These are phyloP conservation scores for Eospalax fontanierii DNA, from an alignment of 2,797 vertebrate genomes.

Conservation along the genomic window DNA sequence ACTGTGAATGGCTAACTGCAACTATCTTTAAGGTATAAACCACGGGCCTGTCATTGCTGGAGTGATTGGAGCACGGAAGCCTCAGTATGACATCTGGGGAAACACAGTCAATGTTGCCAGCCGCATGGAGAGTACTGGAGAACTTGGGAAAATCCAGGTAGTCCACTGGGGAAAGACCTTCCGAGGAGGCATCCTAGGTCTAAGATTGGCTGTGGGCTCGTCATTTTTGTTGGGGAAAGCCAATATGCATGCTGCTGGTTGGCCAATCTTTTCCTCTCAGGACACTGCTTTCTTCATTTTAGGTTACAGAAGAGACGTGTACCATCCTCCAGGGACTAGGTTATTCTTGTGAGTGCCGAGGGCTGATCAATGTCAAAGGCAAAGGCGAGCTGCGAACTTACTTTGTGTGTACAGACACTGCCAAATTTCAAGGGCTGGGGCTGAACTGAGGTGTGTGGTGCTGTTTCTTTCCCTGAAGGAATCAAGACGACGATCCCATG, in stretches of 20 bases:
- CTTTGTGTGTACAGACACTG: slow-evolving; percentile 97
- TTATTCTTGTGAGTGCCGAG: slow-evolving; percentile 97
- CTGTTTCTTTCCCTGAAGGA: neutral
- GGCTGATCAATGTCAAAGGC: slow-evolving; percentile 97
- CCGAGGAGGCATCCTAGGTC: neutral
- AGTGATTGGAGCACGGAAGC: slow-evolving; percentile 98
- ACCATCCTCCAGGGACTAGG: slow-evolving; percentile 94
- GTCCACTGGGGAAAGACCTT: fast-evolving
- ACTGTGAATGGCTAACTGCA: neutral
- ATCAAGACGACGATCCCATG: neutral
- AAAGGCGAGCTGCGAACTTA: slow-evolving; percentile 98
- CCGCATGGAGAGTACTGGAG: slow-evolving; percentile 98
- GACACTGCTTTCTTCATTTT: slow-evolving; percentile 30
- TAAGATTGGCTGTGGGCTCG: neutral
- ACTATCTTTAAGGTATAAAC: slow-evolving; percentile 94
- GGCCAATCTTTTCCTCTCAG: neutral
- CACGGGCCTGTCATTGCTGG: slow-evolving; percentile 98
- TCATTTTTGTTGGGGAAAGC: neutral
- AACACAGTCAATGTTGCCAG: slow-evolving; percentile 99
- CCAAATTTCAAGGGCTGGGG: slow-evolving; percentile 95
- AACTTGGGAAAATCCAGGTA: slow-evolving; percentile 99
- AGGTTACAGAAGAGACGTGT: slow-evolving; percentile 98
- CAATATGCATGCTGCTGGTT: fast-evolving
- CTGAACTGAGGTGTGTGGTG: slow-evolving; percentile 91
- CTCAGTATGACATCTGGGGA: slow-evolving; percentile 99